Conservation (phyloP, 2,888 invertebrate species). For the Artemia sinica region DNA sequence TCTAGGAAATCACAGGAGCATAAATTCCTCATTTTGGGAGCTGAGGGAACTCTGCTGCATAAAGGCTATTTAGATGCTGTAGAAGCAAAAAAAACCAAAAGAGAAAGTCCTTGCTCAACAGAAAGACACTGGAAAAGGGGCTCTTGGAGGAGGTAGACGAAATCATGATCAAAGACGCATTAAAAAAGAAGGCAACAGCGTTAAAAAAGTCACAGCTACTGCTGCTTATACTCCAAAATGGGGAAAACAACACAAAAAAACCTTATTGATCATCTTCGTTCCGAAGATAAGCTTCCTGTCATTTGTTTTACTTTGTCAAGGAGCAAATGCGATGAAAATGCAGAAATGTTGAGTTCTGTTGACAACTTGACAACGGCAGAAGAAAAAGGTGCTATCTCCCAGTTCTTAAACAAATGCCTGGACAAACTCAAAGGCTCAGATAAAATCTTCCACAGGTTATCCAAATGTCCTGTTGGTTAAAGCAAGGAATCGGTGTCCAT, state of each 20-base stretch:
- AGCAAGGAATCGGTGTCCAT: too few relatives aligned
- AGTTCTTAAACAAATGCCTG: too few relatives aligned
- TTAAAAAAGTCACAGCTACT: too few relatives aligned
- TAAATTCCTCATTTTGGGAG: conserved; percentile 58
- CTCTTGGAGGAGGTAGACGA: too few relatives aligned
- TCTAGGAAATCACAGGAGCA: conserved; percentile 41
- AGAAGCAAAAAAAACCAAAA: conserved; percentile 21
- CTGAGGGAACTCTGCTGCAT: conserved; percentile 50
- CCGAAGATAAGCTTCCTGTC: conserved; percentile 63
- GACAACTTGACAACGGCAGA: conserved; percentile 64
- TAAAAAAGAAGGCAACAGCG: too few relatives aligned
- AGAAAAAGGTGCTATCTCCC: too few relatives aligned
- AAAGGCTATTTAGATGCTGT: conserved; percentile 35
- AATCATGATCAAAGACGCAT: too few relatives aligned
- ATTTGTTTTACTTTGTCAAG: conserved; percentile 85
- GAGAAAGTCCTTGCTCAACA: conserved; percentile 24
- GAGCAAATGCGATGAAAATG: conserved; percentile 54
- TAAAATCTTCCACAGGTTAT: too few relatives aligned
- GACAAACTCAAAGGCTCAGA: too few relatives aligned
- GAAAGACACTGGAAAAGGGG: neutral
- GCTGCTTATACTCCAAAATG: too few relatives aligned
- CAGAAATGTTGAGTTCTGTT: conserved; percentile 39
- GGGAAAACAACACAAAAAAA: neutral
- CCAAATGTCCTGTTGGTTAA: too few relatives aligned
- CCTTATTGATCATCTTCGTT: neutral